phyloP scores from a whole-genome alignment of 2,888 invertebrate species.

The Busseola fusca region DNA sequence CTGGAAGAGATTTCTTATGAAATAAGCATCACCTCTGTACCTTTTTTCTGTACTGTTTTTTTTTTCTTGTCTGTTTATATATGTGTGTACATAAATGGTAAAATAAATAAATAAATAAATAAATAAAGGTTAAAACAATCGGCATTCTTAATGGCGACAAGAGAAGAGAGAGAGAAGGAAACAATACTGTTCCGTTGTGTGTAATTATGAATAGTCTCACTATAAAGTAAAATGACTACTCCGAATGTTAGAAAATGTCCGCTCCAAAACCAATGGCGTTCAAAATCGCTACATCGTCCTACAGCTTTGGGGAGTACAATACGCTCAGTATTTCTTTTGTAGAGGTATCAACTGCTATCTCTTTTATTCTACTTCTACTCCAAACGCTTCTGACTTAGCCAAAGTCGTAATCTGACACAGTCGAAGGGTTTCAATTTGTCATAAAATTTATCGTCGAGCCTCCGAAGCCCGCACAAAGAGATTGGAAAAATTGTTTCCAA shows the following conservation, averaged over 20 bases:
- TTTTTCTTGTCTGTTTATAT: too few relatives aligned
- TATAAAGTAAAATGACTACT: neutral
- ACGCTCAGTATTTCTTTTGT: neutral
- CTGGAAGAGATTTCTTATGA: too few relatives aligned
- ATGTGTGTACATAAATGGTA: too few relatives aligned
- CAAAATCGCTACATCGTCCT: neutral
- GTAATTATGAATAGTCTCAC: neutral
- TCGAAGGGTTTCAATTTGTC: slow-evolving; percentile 77
- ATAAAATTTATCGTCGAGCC: slow-evolving; percentile 77
- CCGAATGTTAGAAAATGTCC: neutral
- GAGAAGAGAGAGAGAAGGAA: neutral
- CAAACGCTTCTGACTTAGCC: slow-evolving; percentile 56
- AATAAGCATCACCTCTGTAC: too few relatives aligned
- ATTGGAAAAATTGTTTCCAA: slow-evolving; percentile 78
- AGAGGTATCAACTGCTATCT: neutral
- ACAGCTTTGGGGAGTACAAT: neutral
- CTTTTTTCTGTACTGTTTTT: too few relatives aligned
- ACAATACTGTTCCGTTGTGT: neutral
- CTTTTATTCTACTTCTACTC: neutral
- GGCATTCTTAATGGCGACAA: neutral
- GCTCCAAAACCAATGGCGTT: neutral
- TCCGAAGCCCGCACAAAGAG: slow-evolving; percentile 71
- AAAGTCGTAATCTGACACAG: slow-evolving; percentile 65
- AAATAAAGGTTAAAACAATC: too few relatives aligned
- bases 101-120: too few relatives aligned